phyloP scores from a whole-genome alignment of 2,888 invertebrate species.

The Peribatodes rhomboidaria region DNA sequence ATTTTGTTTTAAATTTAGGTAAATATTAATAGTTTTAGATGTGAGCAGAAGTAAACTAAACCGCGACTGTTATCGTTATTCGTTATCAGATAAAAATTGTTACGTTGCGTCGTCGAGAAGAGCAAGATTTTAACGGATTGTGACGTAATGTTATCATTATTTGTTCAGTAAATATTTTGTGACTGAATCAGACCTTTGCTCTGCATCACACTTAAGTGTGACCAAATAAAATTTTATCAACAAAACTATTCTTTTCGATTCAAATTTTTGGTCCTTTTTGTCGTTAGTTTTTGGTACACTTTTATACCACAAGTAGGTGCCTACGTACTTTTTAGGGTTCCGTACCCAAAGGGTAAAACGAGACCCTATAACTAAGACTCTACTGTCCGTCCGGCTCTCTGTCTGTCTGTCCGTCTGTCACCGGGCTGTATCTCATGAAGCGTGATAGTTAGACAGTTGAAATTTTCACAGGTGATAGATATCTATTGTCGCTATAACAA shows the following conservation, averaged over 20 bases:
- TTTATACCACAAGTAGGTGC: too few species aligned
- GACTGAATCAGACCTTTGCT: constrained; percentile 12
- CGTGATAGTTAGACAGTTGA: too few species aligned
- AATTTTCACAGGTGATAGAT: too few species aligned
- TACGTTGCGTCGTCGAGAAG: constrained; percentile 10
- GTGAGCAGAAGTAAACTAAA: neutral
- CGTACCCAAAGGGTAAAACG: too few species aligned
- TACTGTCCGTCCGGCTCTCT: too few species aligned
- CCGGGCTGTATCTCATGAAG: too few species aligned
- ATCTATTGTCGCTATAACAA: too few species aligned
- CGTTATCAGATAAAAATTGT: constrained; percentile 19
- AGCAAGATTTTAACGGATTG: constrained; percentile 15
- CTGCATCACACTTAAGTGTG: neutral
- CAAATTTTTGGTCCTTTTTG: too few species aligned
- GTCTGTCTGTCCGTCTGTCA: too few species aligned
- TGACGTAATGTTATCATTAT: neutral
- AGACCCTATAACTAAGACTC: too few species aligned
- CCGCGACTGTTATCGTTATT: constrained; percentile 1
- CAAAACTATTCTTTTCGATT: neutral
- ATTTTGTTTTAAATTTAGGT: neutral
- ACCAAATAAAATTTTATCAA: neutral
- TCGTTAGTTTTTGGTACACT: too few species aligned
- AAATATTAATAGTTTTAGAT: neutral
- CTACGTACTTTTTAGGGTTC: too few species aligned
- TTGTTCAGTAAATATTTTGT: constrained; percentile 17